These are phyloP conservation scores for Porites lutea DNA, from an alignment of 64 coral and sea anemone species.

Conservation along the genomic window DNA sequence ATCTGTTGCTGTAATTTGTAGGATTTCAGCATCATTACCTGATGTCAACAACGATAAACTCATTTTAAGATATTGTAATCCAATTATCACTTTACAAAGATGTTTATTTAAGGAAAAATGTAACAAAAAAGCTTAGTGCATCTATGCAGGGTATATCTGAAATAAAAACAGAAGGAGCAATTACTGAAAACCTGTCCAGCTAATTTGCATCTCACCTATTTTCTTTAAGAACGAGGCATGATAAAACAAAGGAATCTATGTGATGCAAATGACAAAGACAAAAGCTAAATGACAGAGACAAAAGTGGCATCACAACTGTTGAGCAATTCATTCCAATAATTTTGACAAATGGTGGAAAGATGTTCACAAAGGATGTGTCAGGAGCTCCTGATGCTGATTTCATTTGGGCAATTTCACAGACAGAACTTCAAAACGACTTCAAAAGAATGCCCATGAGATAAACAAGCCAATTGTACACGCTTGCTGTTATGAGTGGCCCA, in stretches of 20 bases:
- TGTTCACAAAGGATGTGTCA: conserved; percentile 30
- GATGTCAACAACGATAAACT: not conserved
- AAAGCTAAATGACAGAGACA: conserved; percentile 19
- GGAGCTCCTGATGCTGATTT: conserved; percentile 20
- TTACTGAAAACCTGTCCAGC: too few relatives aligned
- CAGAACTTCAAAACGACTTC: conserved; percentile 29
- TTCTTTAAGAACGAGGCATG: too few relatives aligned
- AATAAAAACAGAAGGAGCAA: too few relatives aligned
- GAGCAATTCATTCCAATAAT: conserved; percentile 14
- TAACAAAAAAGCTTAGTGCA: too few relatives aligned
- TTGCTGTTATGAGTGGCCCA: conserved; percentile 38
- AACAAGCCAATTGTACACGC: conserved; percentile 44
- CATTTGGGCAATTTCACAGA: conserved; percentile 42
- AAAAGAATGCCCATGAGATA: too few relatives aligned
- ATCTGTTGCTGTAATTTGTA: conserved; percentile 13
- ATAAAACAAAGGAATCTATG: too few relatives aligned
- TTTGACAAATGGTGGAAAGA: conserved; percentile 36
- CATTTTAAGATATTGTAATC: not conserved
- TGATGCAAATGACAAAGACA: too few relatives aligned
- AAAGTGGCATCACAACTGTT: conserved; percentile 29
- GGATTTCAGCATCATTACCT: conserved; percentile 51
- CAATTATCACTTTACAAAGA: conserved; percentile 21
- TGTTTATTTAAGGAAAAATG: too few relatives aligned
- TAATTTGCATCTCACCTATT: too few relatives aligned
- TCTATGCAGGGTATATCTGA: too few relatives aligned